Conservation (phyloP, 2,113 vertebrate species). For the Myxocyprinus asiaticus region DNA sequence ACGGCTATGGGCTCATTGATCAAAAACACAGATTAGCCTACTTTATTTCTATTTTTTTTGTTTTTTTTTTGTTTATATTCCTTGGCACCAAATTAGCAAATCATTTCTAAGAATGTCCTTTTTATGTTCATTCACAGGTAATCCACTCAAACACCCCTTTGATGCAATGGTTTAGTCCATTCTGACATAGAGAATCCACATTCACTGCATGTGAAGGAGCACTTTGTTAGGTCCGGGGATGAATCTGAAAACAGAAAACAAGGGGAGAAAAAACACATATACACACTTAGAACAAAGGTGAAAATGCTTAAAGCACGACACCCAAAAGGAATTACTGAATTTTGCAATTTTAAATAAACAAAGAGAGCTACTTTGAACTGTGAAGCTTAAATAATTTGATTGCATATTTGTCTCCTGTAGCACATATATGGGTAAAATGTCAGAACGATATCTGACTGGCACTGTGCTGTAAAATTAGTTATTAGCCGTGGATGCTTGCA, state of each 20-base stretch:
- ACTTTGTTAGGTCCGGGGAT: constrained; percentile 93
- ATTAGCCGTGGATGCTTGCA: constrained; percentile 2
- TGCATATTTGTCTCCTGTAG: constrained; percentile 7
- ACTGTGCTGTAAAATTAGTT: not conserved
- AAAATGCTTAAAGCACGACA: constrained; percentile 62
- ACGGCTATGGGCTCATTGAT: constrained; percentile 69
- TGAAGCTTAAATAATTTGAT: constrained; percentile 2
- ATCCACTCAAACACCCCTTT: constrained; percentile 84
- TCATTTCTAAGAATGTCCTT: constrained; percentile 70
- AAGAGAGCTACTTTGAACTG: constrained; percentile 61
- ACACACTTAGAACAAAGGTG: constrained; percentile 70
- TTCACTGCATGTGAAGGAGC: constrained; percentile 60
- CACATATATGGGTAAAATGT: constrained; percentile 53
- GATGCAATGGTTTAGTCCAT: constrained; percentile 82
- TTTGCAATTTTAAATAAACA: constrained; percentile 42
- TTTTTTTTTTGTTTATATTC: no score
- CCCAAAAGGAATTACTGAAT: constrained; percentile 57
- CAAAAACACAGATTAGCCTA: constrained; percentile 72
- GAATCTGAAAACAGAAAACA: constrained; percentile 83
- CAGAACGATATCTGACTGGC: not conserved
- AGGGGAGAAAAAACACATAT: constrained; percentile 61
- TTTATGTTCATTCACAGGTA: constrained; percentile 78
- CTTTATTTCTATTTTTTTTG: constrained; percentile 48
- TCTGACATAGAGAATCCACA: constrained; percentile 73
- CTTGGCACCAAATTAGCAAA: constrained; percentile 71